Evolutionary conservation across 2,888 invertebrate genomes (phyloP).

Genomic region (Amphipyra tragopoginis): DNA sequence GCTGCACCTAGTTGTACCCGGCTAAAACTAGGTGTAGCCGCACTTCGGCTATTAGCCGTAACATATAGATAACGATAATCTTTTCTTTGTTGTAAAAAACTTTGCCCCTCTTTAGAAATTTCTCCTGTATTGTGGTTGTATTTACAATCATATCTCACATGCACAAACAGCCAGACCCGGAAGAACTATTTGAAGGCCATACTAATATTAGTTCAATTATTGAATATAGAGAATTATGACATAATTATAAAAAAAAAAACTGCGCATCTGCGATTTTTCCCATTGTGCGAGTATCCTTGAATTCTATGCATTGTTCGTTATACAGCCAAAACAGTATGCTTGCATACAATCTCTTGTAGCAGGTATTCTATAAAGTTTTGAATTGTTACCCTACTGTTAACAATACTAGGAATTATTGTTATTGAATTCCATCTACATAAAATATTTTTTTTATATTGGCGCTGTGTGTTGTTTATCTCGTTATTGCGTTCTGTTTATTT

Average conservation of each 20-base stretch:
- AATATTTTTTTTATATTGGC: not conserved
- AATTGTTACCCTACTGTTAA: not conserved
- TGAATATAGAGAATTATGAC: not conserved
- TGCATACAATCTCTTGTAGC: not conserved
- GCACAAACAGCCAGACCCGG: too few species aligned
- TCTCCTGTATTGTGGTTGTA: too few species aligned
- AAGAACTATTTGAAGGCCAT: too few species aligned
- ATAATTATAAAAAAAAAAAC: not conserved
- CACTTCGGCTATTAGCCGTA: too few species aligned
- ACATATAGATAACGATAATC: too few species aligned
- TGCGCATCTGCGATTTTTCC: conserved; percentile 24
- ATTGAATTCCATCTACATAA: not conserved
- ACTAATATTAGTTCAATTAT: too few species aligned
- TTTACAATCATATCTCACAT: too few species aligned
- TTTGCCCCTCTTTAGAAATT: too few species aligned
- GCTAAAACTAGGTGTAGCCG: too few species aligned
- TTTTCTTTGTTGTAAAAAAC: too few species aligned
- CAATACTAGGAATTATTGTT: not conserved
- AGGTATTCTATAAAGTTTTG: not conserved
- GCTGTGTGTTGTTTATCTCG: not conserved
- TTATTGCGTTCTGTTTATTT: conserved; percentile 1
- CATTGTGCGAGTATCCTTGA: conserved; percentile 12
- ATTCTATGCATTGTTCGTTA: conserved; percentile 9
- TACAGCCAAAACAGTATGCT: not conserved
- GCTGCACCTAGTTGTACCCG: too few species aligned